Evolutionary conservation across 2,797 vertebrate species (phyloP).

Genomic region (Micromesistius poutassou): DNA sequence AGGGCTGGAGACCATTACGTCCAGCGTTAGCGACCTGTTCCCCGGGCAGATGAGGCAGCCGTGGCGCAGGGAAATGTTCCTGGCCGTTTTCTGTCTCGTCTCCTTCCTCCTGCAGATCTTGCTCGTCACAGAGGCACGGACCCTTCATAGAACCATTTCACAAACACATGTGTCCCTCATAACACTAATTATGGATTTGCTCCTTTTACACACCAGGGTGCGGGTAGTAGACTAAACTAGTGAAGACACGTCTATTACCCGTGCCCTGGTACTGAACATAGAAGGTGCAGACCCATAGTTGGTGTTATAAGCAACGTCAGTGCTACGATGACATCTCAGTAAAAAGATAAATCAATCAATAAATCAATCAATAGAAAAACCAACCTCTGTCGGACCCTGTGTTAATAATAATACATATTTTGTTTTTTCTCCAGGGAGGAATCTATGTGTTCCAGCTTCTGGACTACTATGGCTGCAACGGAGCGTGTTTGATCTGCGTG

Average conservation of each 20-base stretch:
- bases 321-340: not conserved
- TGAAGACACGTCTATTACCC: no score
- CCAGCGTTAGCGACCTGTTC: constrained; percentile 58
- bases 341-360: not conserved
- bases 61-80: constrained; percentile 53
- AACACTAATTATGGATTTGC: no score
- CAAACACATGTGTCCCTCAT: not conserved
- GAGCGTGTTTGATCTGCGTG: constrained; percentile 77
- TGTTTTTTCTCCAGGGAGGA: constrained; percentile 73
- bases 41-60: constrained; percentile 48
- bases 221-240: no score
- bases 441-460: constrained; percentile 87
- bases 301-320: not conserved
- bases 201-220: no score
- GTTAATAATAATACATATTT: not conserved
- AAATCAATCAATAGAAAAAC: not conserved
- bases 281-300: not conserved
- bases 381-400: not conserved
- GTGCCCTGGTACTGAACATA: not conserved
- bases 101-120: constrained; percentile 48
- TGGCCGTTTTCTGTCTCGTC: constrained; percentile 51
- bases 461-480: constrained; percentile 83
- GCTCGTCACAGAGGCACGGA: constrained; percentile 57
- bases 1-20: constrained; percentile 48
- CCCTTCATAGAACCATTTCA: not conserved